phyloP scores from a whole-genome alignment of 2,797 vertebrate genomes.

The Spheniscus humboldti region DNA sequence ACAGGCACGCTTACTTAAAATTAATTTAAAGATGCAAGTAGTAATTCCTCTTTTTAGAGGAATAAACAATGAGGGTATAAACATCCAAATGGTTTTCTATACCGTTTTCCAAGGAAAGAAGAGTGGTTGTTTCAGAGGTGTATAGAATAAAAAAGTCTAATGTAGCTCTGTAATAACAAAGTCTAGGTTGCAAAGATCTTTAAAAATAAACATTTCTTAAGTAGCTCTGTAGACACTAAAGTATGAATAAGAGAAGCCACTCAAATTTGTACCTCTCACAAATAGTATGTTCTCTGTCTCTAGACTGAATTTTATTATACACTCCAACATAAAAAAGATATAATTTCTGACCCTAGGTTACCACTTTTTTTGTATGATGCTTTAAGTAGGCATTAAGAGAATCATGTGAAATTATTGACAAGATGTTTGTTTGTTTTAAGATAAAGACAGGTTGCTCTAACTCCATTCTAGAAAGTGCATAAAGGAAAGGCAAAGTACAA shows the following conservation, averaged over 20 bases:
- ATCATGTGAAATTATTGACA: background rate
- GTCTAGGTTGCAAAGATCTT: background rate
- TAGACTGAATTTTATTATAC: background rate
- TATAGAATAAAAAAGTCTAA: background rate
- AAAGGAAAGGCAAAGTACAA: background rate
- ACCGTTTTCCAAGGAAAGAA: background rate
- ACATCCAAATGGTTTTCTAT: background rate
- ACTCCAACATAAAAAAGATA: background rate
- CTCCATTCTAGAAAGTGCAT: background rate
- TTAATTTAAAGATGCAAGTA: background rate
- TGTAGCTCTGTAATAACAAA: background rate
- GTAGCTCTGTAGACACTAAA: background rate
- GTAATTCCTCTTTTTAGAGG: background rate
- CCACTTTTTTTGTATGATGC: background rate
- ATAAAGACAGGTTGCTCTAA: background rate
- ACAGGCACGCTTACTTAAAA: background rate
- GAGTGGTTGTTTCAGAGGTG: background rate
- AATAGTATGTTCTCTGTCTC: background rate
- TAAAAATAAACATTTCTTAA: background rate
- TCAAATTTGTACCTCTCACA: background rate
- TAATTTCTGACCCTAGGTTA: background rate
- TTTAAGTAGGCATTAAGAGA: background rate
- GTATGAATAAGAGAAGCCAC: background rate
- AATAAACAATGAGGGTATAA: background rate
- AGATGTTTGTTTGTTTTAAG: background rate